Evolutionary conservation across 2,797 vertebrate genomes (phyloP), one percentile per base, ranked within the genome.

Genomic region (Arrhamphus sclerolepis): DNA sequence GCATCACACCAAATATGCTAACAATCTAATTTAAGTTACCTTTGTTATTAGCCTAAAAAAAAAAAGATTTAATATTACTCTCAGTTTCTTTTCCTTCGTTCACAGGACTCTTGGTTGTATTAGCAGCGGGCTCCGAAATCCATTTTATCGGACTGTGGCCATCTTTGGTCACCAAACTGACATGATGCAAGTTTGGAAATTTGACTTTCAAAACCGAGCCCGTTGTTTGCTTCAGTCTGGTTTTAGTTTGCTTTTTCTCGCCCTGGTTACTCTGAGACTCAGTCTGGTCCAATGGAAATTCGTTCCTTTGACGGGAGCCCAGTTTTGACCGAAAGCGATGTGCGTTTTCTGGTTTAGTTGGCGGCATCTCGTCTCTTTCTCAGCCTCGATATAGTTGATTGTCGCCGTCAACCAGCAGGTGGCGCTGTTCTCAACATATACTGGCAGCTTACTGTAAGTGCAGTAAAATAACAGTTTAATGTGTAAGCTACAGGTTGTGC

Each of bases 131-230:
- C 34, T 71, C 19, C n/a, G 2, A 1, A 5, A 7, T 40, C 52
- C 18, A 6, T 38, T 5, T 6, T 0, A 2, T 28, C 0, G 9
- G 13, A 2, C 46, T 34, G 29, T 24, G 19, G 4, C 34, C 61
- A 11, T 56, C 18, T 14, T 31, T 2, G n/a, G 19, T 48, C n/a
- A 19, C 4, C 21, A 44, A n/a, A n/a, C 20, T 20, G 5, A 3
- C 5, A 6, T 2, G 41, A 16, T 17, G 19, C 10, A 19, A 0
- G 14, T 49, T 62, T 14, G 69, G 34, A 3, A 85, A 8, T 50
- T 80, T 86, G 1, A 79, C 65, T 56, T 77, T 89, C 24, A 85
- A 55, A 4, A 50, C 0, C 0, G 14, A 16, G n/a, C 2, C 26
- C 11, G 1, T 28, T 42, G 1, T 24, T 54, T 59, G 62, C 14